These are phyloP conservation scores for Pristionchus mayeri DNA, from an alignment of 2,888 invertebrate genomes.

Conservation along the genomic window DNA sequence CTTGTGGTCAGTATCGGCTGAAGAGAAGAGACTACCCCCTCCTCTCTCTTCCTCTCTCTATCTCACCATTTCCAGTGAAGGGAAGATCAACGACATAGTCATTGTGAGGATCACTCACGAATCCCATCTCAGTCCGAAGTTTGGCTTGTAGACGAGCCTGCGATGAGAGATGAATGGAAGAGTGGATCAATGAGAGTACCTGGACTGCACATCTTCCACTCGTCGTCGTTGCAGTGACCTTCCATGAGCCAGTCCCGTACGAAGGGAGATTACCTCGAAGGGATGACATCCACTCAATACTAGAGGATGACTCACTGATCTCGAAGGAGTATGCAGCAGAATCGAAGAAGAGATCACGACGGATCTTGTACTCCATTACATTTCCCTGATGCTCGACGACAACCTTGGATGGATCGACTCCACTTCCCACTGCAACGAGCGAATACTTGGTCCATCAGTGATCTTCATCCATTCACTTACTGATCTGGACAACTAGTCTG, in stretches of 20 bases:
- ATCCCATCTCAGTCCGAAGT: conserved; percentile 31
- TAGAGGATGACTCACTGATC: not conserved
- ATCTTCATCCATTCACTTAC: not conserved
- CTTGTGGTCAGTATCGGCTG: conserved; percentile 38
- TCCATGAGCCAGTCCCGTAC: not conserved
- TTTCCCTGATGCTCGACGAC: not conserved
- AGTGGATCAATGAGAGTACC: not conserved
- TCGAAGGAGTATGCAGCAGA: not conserved
- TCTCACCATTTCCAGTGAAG: conserved; percentile 28
- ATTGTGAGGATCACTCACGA: not conserved
- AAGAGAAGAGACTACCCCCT: not conserved
- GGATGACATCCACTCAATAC: not conserved
- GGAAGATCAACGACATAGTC: conserved; percentile 21
- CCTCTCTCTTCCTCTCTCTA: not conserved
- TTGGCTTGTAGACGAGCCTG: not conserved
- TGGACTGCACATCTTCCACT: conserved; percentile 36
- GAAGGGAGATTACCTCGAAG: not conserved
- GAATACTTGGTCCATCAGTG: not conserved
- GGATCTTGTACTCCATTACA: not conserved
- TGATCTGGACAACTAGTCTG: conserved; percentile 24
- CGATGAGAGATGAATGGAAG: not conserved
- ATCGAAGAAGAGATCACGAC: conserved; percentile 24
- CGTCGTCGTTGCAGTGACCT: conserved; percentile 2
- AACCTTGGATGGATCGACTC: not conserved
- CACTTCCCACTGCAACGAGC: conserved; percentile 29